phyloP scores from a whole-genome alignment of 2,797 vertebrate genomes.

The Dendrocincla fuliginosa region DNA sequence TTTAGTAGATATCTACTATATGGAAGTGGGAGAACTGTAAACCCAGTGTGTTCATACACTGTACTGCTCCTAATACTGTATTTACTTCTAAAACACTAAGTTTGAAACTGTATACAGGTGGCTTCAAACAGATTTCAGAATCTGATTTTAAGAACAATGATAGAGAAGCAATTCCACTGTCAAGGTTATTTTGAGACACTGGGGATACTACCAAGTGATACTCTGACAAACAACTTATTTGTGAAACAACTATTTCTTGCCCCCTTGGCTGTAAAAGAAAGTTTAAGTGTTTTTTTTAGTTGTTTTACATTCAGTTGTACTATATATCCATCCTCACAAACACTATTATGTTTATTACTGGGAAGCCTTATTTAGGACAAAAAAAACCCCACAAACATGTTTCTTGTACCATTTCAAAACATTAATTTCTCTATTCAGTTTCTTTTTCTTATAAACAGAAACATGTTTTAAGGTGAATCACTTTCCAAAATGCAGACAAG shows the following conservation, averaged over 20 bases:
- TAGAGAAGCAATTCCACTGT: not conserved
- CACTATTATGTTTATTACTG: not conserved
- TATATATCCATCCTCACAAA: not conserved
- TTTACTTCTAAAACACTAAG: not conserved
- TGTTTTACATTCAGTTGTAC: not conserved
- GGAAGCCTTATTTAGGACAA: not conserved
- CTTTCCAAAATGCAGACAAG: not conserved
- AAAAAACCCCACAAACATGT: not conserved
- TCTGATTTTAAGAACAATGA: not conserved
- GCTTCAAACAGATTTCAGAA: not conserved
- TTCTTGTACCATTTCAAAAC: not conserved
- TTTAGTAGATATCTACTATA: not conserved
- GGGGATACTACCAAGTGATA: not conserved
- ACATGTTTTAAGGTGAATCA: not conserved
- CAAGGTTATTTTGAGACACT: not conserved
- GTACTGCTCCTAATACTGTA: not conserved
- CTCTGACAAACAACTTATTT: not conserved
- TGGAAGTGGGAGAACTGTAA: not conserved
- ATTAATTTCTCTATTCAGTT: not conserved
- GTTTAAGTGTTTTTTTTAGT: not conserved
- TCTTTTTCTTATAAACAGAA: not conserved
- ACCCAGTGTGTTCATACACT: not conserved
- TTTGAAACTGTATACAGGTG: not conserved
- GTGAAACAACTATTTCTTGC: not conserved
- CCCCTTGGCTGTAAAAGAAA: not conserved